Percentiles rank a stretch among this genome's conserved stretches.
Conservation (phyloP, 2,113 vertebrate species). For the Salminus brasiliensis region DNA sequence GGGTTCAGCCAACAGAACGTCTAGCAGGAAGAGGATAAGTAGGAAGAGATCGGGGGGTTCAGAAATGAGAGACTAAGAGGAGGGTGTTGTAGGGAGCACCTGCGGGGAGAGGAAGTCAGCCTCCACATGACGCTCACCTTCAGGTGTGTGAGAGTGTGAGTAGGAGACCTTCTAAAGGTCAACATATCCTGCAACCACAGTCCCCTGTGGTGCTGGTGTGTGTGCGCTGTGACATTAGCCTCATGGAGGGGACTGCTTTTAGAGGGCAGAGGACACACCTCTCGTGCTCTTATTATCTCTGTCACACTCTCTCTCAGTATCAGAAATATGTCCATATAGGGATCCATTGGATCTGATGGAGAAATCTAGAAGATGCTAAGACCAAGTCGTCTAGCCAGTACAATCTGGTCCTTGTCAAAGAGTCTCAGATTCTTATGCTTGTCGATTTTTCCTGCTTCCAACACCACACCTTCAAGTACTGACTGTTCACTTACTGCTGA, state of each 20-base stretch:
- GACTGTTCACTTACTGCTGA: no score
- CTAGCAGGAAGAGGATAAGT: neutral
- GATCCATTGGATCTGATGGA: no score
- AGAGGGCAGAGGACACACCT: constrained; percentile 9
- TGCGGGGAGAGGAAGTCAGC: neutral
- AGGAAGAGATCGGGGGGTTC: neutral
- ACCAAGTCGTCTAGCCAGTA: no score
- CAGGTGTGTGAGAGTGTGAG: constrained; percentile 6
- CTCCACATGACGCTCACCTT: neutral
- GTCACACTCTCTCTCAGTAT: neutral
- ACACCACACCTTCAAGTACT: no score
- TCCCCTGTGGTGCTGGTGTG: neutral
- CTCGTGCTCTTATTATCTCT: neutral
- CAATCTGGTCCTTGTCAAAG: no score
- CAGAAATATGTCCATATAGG: no score
- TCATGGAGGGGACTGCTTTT: neutral
- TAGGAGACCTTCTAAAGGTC: constrained; percentile 26
- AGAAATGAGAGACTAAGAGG: neutral
- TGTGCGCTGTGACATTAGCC: neutral
- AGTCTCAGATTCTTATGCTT: no score
- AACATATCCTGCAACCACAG: neutral
- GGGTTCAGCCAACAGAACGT: neutral
- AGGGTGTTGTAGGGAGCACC: constrained; percentile 1
- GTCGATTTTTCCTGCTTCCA: no score
- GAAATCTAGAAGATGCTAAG: no score